Percentiles rank a stretch among this genome's conserved stretches.
Conservation (phyloP, 1,140 invertebrate genomes). For the Drosophila tropicalis region DNA sequence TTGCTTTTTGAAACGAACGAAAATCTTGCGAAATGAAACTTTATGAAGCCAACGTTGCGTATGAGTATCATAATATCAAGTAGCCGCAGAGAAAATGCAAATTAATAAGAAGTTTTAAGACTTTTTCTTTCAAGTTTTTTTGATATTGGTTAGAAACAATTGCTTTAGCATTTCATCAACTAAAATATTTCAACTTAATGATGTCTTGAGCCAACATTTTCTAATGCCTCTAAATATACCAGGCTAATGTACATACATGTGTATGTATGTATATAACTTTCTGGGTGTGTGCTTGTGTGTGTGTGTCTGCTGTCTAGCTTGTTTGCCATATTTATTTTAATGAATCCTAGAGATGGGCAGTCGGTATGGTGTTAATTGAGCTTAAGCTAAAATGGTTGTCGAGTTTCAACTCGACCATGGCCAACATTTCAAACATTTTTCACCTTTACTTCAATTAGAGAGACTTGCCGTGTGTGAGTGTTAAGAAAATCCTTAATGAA, state of each 20-base stretch:
- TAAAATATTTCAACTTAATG: too few species aligned
- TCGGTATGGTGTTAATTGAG: constrained; percentile 58
- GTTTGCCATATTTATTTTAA: constrained; percentile 42
- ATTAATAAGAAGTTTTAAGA: background rate
- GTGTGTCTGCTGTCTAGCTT: constrained; percentile 13
- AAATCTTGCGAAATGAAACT: too few species aligned
- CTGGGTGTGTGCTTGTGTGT: constrained; percentile 14
- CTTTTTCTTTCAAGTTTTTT: background rate
- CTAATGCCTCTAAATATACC: background rate
- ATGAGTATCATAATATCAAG: background rate
- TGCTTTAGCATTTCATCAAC: too few species aligned
- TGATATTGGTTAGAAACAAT: background rate
- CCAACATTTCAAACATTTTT: background rate
- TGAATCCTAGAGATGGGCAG: constrained; percentile 46
- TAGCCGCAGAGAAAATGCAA: background rate
- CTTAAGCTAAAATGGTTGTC: constrained; percentile 43
- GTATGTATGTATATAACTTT: constrained; percentile 1
- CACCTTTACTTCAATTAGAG: constrained; percentile 10
- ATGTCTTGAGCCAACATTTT: background rate
- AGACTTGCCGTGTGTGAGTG: constrained; percentile 5
- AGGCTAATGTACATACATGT: constrained; percentile 14
- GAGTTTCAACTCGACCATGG: background rate
- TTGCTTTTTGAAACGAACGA: too few species aligned
- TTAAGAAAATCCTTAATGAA: constrained; percentile 9
- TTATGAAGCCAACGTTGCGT: background rate